phyloP scores from a whole-genome alignment of 2,113 vertebrate species.

The Budorcas taxicolor region DNA sequence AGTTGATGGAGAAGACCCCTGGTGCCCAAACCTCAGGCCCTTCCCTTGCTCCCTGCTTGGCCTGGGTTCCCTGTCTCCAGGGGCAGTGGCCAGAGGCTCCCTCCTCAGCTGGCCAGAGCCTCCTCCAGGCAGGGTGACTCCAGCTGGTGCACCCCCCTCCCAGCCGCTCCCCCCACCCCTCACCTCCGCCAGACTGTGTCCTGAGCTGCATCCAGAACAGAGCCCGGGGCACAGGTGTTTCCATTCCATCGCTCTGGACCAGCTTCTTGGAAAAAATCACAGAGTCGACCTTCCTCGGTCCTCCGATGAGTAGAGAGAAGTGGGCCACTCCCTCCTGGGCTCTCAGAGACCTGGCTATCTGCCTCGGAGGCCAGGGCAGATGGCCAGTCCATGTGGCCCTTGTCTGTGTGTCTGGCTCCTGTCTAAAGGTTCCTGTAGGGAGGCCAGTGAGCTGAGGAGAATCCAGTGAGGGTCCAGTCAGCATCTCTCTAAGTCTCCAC shows the following conservation, averaged over 20 bases:
- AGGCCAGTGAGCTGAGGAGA: not conserved
- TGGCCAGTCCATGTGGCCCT: slow-evolving; percentile 20
- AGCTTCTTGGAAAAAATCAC: slow-evolving; percentile 57
- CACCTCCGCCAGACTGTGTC: slow-evolving; percentile 43
- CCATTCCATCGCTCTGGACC: slow-evolving; percentile 44
- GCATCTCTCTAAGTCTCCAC: not conserved
- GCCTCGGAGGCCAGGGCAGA: not conserved
- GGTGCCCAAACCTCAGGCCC: not conserved
- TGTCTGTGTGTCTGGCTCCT: slow-evolving; percentile 15
- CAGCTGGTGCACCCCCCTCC: not conserved
- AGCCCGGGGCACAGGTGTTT: slow-evolving; percentile 49
- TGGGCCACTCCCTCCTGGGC: slow-evolving; percentile 51
- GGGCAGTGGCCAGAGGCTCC: not conserved
- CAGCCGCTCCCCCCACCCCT: no score
- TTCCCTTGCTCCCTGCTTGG: not conserved
- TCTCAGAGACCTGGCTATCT: slow-evolving; percentile 29
- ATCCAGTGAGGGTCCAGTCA: not conserved
- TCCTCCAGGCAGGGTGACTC: slow-evolving; percentile 1
- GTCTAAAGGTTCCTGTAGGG: not conserved
- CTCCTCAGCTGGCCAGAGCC: not conserved
- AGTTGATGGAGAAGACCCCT: accelerated
- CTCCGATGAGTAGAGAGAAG: slow-evolving; percentile 62
- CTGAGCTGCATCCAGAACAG: slow-evolving; percentile 37
- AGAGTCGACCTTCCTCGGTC: slow-evolving; percentile 49
- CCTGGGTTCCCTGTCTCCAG: not conserved